Evolutionary conservation across 2,797 vertebrate species (phyloP), one percentile per base, ranked within the genome.

Genomic region (Aulostomus chinensis): DNA sequence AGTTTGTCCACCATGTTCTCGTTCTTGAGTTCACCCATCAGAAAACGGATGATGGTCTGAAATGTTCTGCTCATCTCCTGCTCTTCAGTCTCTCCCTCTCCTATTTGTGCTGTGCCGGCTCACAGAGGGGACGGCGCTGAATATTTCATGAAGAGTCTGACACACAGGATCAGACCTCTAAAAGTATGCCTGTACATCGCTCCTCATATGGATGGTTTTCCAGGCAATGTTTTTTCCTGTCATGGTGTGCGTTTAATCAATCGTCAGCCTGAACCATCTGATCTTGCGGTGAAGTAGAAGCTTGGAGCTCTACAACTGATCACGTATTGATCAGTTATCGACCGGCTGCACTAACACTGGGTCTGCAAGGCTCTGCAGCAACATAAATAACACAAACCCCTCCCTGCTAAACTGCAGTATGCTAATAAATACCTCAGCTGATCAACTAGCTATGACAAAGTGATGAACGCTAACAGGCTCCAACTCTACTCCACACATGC

Each of bases 101-200:
- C 52, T 28, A 72, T 84, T 87, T 84, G 80, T 73, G 81, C 76
- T 73, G 58, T 11, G 72, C 68, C 66, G 53, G 68, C 64, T 68
- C 62, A 59, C 38, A 18, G 26, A 22, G 39, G 49, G 59, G 55
- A 62, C 62, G 21, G 30, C 34, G 12, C 35, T 79, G 59, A 73
- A 80, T 78, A 68, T 74, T 78, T 79, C 63, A 87, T 78, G 65
- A 61, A 17, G 38, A 30, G 7, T 29, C 28, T 30, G 56, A 75
- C 32, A 36, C 22, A 18, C 26, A 53, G 37, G 9, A 45, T 30
- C 31, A 38, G 31, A 61, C 0, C 15, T 12, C 15, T 28, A 26
- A 48, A n/a, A n/a, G n/a, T n/a, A n/a, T n/a, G n/a, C n/a, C n/a
- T n/a, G n/a, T n/a, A n/a, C n/a, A n/a, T n/a, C n/a, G n/a, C n/a